Conservation (phyloP, 2,888 invertebrate genomes). For the Abscondita cerata region DNA sequence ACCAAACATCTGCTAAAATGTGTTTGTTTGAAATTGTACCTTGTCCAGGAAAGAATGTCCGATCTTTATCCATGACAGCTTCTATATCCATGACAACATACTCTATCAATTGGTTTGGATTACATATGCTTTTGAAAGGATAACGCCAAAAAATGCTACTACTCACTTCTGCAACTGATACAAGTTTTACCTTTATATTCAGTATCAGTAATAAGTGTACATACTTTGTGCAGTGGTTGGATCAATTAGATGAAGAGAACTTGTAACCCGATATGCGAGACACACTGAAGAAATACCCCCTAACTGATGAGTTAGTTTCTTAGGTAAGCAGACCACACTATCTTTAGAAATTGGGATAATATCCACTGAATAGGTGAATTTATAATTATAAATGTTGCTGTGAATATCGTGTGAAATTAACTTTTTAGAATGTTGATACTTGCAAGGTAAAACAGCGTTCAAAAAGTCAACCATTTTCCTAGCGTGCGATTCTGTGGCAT, state of each 20-base stretch:
- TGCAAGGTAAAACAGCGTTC: slow-evolving; percentile 84
- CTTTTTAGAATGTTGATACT: slow-evolving; percentile 90
- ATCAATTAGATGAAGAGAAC: slow-evolving; percentile 91
- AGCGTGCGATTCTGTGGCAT: slow-evolving; percentile 85
- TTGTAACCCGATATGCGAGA: slow-evolving; percentile 88
- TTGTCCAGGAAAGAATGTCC: slow-evolving; percentile 84
- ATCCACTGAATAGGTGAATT: slow-evolving; percentile 92
- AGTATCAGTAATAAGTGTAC: slow-evolving; percentile 36
- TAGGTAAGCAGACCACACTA: slow-evolving; percentile 88
- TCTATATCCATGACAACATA: slow-evolving; percentile 96
- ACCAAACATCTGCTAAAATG: slow-evolving; percentile 91
- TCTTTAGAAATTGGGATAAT: slow-evolving; percentile 97
- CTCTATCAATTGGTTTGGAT: slow-evolving; percentile 89
- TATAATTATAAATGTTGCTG: slow-evolving; percentile 96
- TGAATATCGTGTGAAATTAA: slow-evolving; percentile 97
- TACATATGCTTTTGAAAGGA: slow-evolving; percentile 87
- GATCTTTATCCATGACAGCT: slow-evolving; percentile 74
- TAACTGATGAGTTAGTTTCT: slow-evolving; percentile 82
- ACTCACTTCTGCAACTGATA: slow-evolving; percentile 83
- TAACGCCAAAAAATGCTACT: slow-evolving; percentile 83
- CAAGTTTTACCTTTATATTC: neutral
- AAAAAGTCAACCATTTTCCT: slow-evolving; percentile 96
- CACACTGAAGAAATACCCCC: slow-evolving; percentile 91
- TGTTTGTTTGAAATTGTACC: slow-evolving; percentile 88
- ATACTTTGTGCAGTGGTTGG: slow-evolving; percentile 84